phyloP scores from a whole-genome alignment of 92 coral and sea anemone species.

The Paramuricea clavata region DNA sequence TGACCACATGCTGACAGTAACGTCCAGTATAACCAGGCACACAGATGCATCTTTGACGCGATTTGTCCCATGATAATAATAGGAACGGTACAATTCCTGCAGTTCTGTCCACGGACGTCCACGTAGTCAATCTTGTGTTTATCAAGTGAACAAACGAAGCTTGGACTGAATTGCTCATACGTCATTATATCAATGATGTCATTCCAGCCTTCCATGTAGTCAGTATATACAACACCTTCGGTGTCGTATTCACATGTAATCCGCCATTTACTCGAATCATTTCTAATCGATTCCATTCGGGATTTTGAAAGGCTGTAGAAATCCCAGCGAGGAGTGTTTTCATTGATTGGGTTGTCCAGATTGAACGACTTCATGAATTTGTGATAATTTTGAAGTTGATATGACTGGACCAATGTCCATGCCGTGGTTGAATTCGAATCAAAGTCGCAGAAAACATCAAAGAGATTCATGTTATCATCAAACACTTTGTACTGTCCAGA shows the following conservation, averaged over 20 bases:
- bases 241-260: background rate
- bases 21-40: background rate
- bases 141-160: background rate
- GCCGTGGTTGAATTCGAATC: background rate
- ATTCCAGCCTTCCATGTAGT: too few relatives aligned
- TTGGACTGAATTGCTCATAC: background rate
- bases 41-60: background rate
- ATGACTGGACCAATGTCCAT: background rate
- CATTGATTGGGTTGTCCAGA: background rate
- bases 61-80: background rate
- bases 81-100: background rate
- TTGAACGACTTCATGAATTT: too few relatives aligned
- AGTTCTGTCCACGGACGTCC: background rate
- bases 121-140: background rate
- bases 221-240: background rate
- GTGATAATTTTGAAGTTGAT: background rate
- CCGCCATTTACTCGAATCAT: background rate
- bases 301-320: background rate
- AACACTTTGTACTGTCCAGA: background rate
- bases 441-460: too few relatives aligned
- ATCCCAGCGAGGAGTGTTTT: background rate
- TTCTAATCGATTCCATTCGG: background rate
- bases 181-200: too few relatives aligned
- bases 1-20: background rate
- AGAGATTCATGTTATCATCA: too few relatives aligned